Evolutionary conservation across 2,888 invertebrate genomes (phyloP).

Genomic region (Slavum lentiscoides): DNA sequence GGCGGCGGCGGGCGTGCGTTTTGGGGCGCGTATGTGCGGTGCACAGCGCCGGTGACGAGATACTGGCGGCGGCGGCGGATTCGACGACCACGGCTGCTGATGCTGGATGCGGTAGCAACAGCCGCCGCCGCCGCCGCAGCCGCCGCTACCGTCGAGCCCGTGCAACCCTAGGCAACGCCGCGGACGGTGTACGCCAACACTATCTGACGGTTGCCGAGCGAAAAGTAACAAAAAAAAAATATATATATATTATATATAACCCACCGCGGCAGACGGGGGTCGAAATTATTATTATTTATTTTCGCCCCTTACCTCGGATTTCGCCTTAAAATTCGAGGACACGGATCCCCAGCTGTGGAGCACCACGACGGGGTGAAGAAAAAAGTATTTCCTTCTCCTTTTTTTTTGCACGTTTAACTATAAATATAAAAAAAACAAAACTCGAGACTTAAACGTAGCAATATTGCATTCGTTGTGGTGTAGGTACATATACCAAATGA

Average conservation of each 20-base stretch:
- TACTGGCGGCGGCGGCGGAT: conserved; percentile 32
- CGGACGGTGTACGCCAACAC: conserved; percentile 11
- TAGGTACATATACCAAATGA: no score
- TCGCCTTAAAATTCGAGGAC: no score
- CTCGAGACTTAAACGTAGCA: no score
- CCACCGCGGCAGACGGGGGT: no score
- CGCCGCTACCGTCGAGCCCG: conserved; percentile 20
- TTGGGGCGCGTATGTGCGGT: conserved; percentile 42
- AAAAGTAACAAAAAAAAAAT: neutral
- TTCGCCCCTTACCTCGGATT: no score
- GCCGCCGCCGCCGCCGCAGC: conserved; percentile 28
- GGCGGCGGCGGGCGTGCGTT: conserved; percentile 20
- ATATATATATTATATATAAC: no score
- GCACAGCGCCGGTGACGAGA: conserved; percentile 51
- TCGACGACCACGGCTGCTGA: conserved; percentile 8
- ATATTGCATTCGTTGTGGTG: no score
- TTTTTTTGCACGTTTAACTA: no score
- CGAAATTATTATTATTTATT: neutral
- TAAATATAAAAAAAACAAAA: no score
- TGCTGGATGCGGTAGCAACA: conserved; percentile 39
- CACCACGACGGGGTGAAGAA: no score
- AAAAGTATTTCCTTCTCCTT: no score
- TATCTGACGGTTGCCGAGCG: conserved; percentile 39
- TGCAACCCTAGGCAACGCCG: conserved; percentile 40
- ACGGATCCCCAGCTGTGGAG: no score